Percentiles rank a stretch among this genome's conserved stretches.
phyloP scores from a whole-genome alignment of 2,113 vertebrate genomes.

The Apistogramma diplotaenia region DNA sequence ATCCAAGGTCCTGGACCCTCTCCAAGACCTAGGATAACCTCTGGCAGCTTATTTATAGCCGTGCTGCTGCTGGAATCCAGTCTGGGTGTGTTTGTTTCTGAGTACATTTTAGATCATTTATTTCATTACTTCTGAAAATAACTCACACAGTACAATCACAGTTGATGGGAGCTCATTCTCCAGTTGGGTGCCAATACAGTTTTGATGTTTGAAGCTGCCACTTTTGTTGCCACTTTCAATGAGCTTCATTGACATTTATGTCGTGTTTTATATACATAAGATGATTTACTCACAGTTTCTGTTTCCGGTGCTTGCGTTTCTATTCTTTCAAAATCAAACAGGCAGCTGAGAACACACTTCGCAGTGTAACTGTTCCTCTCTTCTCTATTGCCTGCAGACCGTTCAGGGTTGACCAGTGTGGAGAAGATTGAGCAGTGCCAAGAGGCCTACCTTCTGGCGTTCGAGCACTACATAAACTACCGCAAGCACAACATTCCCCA shows the following conservation, averaged over 20 bases:
- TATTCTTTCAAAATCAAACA: background rate
- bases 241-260: background rate
- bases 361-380: background rate
- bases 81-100: background rate
- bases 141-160: background rate
- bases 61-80: background rate
- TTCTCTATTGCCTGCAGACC: slow-evolving; percentile 76
- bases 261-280: background rate
- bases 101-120: background rate
- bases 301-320: background rate
- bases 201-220: background rate
- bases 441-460: slow-evolving; percentile 94
- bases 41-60: background rate
- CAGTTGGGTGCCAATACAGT: background rate
- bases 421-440: slow-evolving; percentile 97
- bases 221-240: background rate
- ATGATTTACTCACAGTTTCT: background rate
- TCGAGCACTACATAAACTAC: slow-evolving; percentile 99
- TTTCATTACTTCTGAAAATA: too few species aligned
- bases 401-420: slow-evolving; percentile 88
- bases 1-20: background rate
- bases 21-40: background rate
- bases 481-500: slow-evolving; percentile 97
- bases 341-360: background rate
- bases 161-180: background rate